Evolutionary conservation across 2,113 vertebrate genomes (phyloP).

Genomic region (Tetraodon nigroviridis): DNA sequence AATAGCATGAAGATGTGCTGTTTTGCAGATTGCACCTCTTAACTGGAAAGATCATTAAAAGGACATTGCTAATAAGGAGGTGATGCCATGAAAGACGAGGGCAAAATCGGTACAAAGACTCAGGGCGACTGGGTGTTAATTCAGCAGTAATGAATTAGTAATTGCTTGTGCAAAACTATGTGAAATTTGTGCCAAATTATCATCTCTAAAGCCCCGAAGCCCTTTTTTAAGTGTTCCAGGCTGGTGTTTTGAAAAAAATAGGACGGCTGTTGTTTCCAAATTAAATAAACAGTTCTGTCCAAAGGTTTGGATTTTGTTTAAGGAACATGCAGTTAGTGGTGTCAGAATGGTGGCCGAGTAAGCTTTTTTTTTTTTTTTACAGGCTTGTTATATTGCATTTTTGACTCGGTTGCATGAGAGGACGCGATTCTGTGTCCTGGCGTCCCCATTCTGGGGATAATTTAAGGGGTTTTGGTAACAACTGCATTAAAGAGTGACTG

Average conservation of each 20-base stretch:
- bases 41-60: neutral
- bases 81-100: neutral
- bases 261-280: constrained; percentile 55
- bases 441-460: constrained; percentile 44
- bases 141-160: constrained; percentile 15
- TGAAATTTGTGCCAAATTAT: constrained; percentile 27
- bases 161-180: constrained; percentile 12
- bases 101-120: constrained; percentile 32
- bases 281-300: constrained; percentile 60
- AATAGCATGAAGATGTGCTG: too few species aligned
- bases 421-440: constrained; percentile 42
- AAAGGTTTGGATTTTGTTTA: constrained; percentile 56
- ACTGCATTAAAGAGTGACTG: constrained; percentile 56
- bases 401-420: constrained; percentile 49
- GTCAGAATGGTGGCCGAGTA: constrained; percentile 58
- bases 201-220: constrained; percentile 9
- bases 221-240: constrained; percentile 23
- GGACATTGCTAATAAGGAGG: neutral
- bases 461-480: constrained; percentile 37
- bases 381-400: constrained; percentile 47
- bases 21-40: neutral
- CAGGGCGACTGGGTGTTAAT: constrained; percentile 26
- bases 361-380: constrained; percentile 63
- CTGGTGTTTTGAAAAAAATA: constrained; percentile 48
- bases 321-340: constrained; percentile 71